Evolutionary conservation across 2,888 invertebrate genomes (phyloP), one percentile per base, ranked within the genome.

Genomic region (Bedellia somnulentella): DNA sequence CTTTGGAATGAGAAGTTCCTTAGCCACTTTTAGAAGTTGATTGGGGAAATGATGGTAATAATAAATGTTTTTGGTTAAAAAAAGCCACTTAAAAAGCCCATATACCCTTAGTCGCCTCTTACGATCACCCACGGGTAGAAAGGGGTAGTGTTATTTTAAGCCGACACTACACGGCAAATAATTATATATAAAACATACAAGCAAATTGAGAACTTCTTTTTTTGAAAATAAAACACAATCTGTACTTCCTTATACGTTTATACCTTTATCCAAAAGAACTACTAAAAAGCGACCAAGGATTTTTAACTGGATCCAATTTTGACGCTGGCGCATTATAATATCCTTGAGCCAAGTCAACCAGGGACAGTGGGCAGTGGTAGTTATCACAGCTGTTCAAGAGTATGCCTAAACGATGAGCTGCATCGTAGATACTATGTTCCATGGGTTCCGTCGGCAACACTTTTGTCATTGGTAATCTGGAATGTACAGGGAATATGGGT

Each of bases 281-380:
- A 15, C 35, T 67, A 29, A 66, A 71, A 5, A 70, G 38, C 0
- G 66, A 46, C 73, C 71, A 73, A 2, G 68, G 73, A 13, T 49
- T 58, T 10, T 41, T 40, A 1, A 41, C 44, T 1, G 49, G 47
- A 26, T 71, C 54, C 1, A 52, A 23, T 11, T 44, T 47, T 0
- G 71, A 61, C 0, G 68, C 55, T 0, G 70, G 68, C 0, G 73
- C 70, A 9, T 70, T 68, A 35, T 76, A 73, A 30, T 73, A 73
- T 3, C 87, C 87, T 40, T 86, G 63, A 3, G 85, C 86, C 55
- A 86, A 55, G 45, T 88, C 86, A 29, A 89, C 75, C 37, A 89
- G 52, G 1, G 89, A 89, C 43, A 89, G 73, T 5, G 82, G 82
- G 52, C 89, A 89, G 10, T 59, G 61, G 34, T 79, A 79, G 46